Evolutionary conservation across 2,113 vertebrate species (phyloP), one percentile per base, ranked within the genome.

Genomic region (Bubo bubo): DNA sequence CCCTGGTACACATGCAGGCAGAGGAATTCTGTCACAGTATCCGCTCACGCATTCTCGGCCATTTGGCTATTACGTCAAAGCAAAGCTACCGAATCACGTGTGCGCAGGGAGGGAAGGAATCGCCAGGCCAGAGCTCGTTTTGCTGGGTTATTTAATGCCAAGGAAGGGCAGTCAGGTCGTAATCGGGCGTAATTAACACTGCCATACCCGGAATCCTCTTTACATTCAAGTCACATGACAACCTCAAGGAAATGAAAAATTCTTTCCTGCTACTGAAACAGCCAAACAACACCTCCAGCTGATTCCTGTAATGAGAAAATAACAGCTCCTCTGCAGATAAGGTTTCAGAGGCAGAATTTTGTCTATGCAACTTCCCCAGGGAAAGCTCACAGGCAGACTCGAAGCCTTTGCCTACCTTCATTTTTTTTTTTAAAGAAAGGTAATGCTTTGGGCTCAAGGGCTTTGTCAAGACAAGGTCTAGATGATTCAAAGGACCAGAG

Each of bases 91-190:
- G 1, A 39, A 53, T 95, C 92, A 95, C n/a, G 6, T 68, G 96
- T 2, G 1, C 2, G 2, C 0, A 2, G n/a, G 64, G 53, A 88
- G 50, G 72, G 79, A 16, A 43, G 71, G 52, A 72, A 94, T 23
- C 17, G 26, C 86, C 60, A 4, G 66, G 85, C 43, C 79, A 88
- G 35, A 91, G 95, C 93, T 70, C 20, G 18, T 92, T 94, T 30
- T 56, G 79, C 91, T 39, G 60, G 86, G 86, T 86, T 88, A 58
- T 94, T 96, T 74, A 76, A 90, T 88, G 55, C 86, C 85, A 55
- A 76, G 94, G 95, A 95, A 96, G 82, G 95, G 90, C 95, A 91
- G 95, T 90, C 86, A 92, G 95, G 75, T 96, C 96, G 72, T 96
- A 97, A 97, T 93, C 20, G 28, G 83, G 37, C 8, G 9, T 92